Evolutionary conservation across 2,888 invertebrate genomes (phyloP), one percentile per base, ranked within the genome.

Genomic region (Agriopis aurantiaria): DNA sequence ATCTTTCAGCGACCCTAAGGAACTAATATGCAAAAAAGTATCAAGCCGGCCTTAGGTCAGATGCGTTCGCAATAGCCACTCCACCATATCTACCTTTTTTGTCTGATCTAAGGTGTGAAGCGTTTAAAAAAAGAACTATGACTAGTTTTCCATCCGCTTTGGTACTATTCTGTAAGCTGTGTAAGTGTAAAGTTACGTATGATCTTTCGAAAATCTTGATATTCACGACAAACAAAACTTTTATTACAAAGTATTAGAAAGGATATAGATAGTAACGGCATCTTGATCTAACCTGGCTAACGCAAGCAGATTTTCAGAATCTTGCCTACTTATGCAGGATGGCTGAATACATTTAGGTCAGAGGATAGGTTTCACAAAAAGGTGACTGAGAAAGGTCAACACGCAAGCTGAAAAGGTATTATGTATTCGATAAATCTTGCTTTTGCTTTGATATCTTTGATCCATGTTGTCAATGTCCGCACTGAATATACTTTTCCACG

Each of bases 361-460:
- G 61, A 61, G 67, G 64, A 70, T 67, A 68, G 62, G 69, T 71
- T 59, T 63, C 65, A 71, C 63, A 69, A 63, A 55, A 71, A 64
- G 59, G 63, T 65, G 53, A 41, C 74, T 61, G 69, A 74, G 62
- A 71, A 72, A 52, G 70, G 71, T 76, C 72, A 59, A 62, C 72
- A 66, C 66, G 72, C 76, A 76, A 74, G 68, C 62, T 67, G 48
- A 76, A 76, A 74, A 72, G 74, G 75, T 51, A 60, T 67, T 60
- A 66, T 65, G 66, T 66, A 74, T 68, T 75, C 68, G 55, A 75
- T 78, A 78, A 78, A 80, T 76, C 67, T 69, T 57, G 66, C 73
- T 69, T 55, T 74, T 72, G 55, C 56, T 62, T 71, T 14, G 68
- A 65, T 57, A 60, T 56, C 56, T 17, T 33, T 49, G 71, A 62